Conservation (phyloP, 2,888 invertebrate genomes). For the Acronicta alni region DNA sequence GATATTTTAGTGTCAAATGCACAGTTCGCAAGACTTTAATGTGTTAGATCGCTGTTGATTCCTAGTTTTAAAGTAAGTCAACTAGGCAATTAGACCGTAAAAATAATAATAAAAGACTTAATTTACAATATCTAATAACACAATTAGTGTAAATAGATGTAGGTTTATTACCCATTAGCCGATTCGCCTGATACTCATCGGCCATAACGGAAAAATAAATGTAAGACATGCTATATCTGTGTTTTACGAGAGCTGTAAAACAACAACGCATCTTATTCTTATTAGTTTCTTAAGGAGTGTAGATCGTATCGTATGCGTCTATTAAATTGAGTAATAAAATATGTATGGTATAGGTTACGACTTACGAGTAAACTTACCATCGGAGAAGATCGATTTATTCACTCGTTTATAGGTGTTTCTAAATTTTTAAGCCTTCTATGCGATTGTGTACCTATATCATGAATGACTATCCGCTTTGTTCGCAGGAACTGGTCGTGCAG, state of each 20-base stretch:
- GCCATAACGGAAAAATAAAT: slow-evolving; percentile 28
- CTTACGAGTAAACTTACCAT: neutral
- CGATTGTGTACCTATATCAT: neutral
- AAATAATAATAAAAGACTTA: too few relatives aligned
- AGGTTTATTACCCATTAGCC: slow-evolving; percentile 1
- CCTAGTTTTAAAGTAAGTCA: too few relatives aligned
- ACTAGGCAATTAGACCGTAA: too few relatives aligned
- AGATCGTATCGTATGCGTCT: slow-evolving; percentile 20
- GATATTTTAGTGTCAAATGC: too few relatives aligned
- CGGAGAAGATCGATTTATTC: neutral
- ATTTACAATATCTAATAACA: too few relatives aligned
- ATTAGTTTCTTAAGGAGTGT: slow-evolving; percentile 17
- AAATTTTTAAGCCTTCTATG: too few relatives aligned
- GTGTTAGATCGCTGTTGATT: too few relatives aligned
- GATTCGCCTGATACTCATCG: slow-evolving; percentile 25
- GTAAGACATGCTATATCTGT: slow-evolving; percentile 11
- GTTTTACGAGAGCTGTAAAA: slow-evolving; percentile 21
- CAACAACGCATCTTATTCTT: slow-evolving; percentile 17
- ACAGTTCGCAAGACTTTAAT: too few relatives aligned
- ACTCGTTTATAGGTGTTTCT: neutral
- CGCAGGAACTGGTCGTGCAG: slow-evolving; percentile 19
- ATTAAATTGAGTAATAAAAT: slow-evolving; percentile 9
- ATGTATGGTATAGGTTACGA: neutral
- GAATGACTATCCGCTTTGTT: slow-evolving; percentile 33
- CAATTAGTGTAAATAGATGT: neutral